phyloP scores from a whole-genome alignment of 2,797 vertebrate genomes.

The Schizothorax lantsangensis region DNA sequence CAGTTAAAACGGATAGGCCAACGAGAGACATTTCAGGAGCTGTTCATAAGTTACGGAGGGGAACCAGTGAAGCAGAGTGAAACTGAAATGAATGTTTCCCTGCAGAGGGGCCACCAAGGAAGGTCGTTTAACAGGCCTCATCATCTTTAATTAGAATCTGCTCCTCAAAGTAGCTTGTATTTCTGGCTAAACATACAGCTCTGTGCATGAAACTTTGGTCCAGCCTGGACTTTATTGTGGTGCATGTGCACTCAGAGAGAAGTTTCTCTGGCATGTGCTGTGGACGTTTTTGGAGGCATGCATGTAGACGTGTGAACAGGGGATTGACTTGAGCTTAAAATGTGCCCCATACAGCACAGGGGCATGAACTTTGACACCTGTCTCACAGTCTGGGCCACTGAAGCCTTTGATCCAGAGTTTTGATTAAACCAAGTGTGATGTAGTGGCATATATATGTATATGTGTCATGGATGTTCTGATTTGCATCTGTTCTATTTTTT shows the following conservation, averaged over 20 bases:
- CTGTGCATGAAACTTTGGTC: not conserved
- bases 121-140: conserved; percentile 57
- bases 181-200: conserved; percentile 69
- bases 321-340: conserved; percentile 39
- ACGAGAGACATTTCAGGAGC: conserved; percentile 1
- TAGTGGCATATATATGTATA: not conserved
- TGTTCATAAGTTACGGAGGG: conserved; percentile 14
- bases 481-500: not conserved
- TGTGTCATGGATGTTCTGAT: conserved; percentile 5
- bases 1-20: conserved; percentile 44
- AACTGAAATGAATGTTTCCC: conserved; percentile 50
- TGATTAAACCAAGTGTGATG: not conserved
- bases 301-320: conserved; percentile 25
- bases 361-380: conserved; percentile 38
- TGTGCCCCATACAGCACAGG: conserved; percentile 19
- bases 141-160: conserved; percentile 66
- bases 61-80: conserved; percentile 18
- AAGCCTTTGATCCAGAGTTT: not conserved
- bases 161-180: conserved; percentile 65
- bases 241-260: not conserved
- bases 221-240: conserved; percentile 6
- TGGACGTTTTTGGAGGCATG: conserved; percentile 22
- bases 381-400: not conserved
- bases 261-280: conserved; percentile 44
- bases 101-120: conserved; percentile 39